These are phyloP conservation scores for Carassius auratus DNA, from an alignment of 2,113 vertebrate genomes.

Conservation along the genomic window DNA sequence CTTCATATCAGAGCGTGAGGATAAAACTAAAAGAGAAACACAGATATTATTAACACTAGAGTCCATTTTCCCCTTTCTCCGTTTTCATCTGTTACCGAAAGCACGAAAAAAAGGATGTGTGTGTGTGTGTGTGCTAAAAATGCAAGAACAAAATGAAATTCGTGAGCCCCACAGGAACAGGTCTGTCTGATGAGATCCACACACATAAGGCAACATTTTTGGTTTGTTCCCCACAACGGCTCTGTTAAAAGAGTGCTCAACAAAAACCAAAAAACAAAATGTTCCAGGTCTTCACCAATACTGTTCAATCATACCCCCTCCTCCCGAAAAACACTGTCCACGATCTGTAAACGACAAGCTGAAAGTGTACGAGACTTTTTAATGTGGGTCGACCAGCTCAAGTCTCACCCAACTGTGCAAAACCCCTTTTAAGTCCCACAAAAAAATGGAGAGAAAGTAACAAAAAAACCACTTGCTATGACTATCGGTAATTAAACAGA, in stretches of 20 bases:
- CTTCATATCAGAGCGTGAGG: slow-evolving; percentile 28
- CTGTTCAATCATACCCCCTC: slow-evolving; percentile 56
- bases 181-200: slow-evolving; percentile 63
- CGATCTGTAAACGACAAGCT: slow-evolving; percentile 74
- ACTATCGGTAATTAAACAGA: slow-evolving; percentile 48
- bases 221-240: slow-evolving; percentile 80
- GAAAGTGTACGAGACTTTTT: slow-evolving; percentile 76
- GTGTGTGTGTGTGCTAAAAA: slow-evolving; percentile 11
- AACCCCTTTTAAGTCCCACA: slow-evolving; percentile 75
- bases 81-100: neutral
- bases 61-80: slow-evolving; percentile 5
- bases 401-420: slow-evolving; percentile 79
- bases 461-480: slow-evolving; percentile 68
- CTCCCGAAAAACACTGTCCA: slow-evolving; percentile 70
- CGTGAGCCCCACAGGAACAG: slow-evolving; percentile 37
- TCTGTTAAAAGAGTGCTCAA: slow-evolving; percentile 70
- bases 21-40: slow-evolving; percentile 24
- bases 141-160: slow-evolving; percentile 21
- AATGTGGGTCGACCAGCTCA: slow-evolving; percentile 68
- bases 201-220: slow-evolving; percentile 82
- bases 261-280: slow-evolving; percentile 62
- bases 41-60: slow-evolving; percentile 39
- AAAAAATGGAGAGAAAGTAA: slow-evolving; percentile 29
- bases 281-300: slow-evolving; percentile 66
- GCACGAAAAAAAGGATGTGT: slow-evolving; percentile 8